These are phyloP conservation scores for Lepidocyrtinus sp. DNA, from an alignment of 2,888 invertebrate species.

Conservation along the genomic window DNA sequence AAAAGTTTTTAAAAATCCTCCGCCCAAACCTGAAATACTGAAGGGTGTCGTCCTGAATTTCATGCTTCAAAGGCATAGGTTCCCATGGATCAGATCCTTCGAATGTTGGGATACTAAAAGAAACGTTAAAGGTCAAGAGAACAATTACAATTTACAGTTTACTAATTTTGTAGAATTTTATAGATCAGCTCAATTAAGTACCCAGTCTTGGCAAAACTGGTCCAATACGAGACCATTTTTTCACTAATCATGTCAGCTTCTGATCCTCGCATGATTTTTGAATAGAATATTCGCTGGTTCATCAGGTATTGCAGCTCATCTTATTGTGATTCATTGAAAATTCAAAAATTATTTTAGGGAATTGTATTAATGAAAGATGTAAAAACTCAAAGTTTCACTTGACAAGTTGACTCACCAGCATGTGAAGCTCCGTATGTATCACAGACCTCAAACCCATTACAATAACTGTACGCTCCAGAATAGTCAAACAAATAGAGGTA, in stretches of 20 bases:
- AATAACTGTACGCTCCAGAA: conserved; percentile 48
- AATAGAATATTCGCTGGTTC: conserved; percentile 59
- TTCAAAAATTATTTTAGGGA: background rate
- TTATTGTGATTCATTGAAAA: background rate
- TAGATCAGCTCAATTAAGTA: conserved; percentile 20
- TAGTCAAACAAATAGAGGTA: conserved; percentile 53
- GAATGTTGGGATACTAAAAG: background rate
- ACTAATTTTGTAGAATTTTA: too few relatives aligned
- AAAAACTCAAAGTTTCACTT: background rate
- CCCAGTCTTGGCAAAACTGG: conserved; percentile 55
- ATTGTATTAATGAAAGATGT: too few relatives aligned
- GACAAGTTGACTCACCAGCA: conserved; percentile 33
- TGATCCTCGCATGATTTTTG: conserved; percentile 52
- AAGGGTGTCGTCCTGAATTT: conserved; percentile 26
- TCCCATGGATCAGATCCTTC: conserved; percentile 15
- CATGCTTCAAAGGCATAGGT: conserved; percentile 19
- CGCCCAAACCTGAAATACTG: conserved; percentile 30
- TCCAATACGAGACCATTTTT: conserved; percentile 56
- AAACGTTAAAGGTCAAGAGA: too few relatives aligned
- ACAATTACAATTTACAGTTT: too few relatives aligned
- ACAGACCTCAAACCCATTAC: conserved; percentile 56
- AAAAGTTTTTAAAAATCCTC: too few relatives aligned
- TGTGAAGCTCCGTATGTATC: conserved; percentile 55
- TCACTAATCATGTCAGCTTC: conserved; percentile 53
- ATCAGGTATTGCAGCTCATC: conserved; percentile 63